Evolutionary conservation across 1,140 invertebrate species (phyloP).

Genomic region (Solen grandis): DNA sequence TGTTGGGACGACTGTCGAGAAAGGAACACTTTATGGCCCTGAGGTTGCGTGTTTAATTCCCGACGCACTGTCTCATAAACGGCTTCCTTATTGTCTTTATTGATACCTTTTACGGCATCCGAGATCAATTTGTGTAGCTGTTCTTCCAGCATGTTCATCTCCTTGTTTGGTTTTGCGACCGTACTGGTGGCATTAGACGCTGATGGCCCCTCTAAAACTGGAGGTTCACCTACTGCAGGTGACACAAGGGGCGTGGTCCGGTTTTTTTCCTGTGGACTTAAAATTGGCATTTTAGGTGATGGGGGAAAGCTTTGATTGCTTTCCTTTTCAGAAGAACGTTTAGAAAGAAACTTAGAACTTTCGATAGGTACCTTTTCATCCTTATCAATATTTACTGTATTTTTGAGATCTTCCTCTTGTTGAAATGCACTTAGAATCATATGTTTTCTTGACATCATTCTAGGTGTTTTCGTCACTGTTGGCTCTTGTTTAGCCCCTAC

Average conservation of each 20-base stretch:
- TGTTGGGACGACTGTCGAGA: slow-evolving; percentile 42
- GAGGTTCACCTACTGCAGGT: slow-evolving; percentile 48
- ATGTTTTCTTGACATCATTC: slow-evolving; percentile 54
- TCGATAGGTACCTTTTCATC: slow-evolving; percentile 45
- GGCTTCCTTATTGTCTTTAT: slow-evolving; percentile 29
- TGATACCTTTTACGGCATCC: slow-evolving; percentile 40
- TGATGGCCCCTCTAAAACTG: slow-evolving; percentile 46
- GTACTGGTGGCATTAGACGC: not conserved
- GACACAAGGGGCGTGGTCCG: slow-evolving; percentile 32
- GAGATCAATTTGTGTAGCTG: slow-evolving; percentile 51
- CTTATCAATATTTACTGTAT: slow-evolving; percentile 47
- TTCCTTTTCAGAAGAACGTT: slow-evolving; percentile 10
- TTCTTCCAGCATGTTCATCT: slow-evolving; percentile 42
- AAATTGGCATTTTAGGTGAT: slow-evolving; percentile 62
- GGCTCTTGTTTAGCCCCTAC: not conserved
- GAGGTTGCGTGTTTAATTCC: slow-evolving; percentile 37
- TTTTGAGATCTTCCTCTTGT: slow-evolving; percentile 56
- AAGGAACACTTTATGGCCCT: slow-evolving; percentile 36
- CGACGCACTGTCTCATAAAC: slow-evolving; percentile 32
- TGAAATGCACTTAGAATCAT: slow-evolving; percentile 59
- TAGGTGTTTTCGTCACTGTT: slow-evolving; percentile 24
- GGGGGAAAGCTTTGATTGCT: slow-evolving; percentile 23
- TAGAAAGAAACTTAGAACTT: slow-evolving; percentile 33
- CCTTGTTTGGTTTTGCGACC: slow-evolving; percentile 21
- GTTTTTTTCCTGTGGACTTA: slow-evolving; percentile 60